Base-by-base conservation (phyloP, 2,888 invertebrate genomes). In the Lissocephala sabroskyi region DNA sequence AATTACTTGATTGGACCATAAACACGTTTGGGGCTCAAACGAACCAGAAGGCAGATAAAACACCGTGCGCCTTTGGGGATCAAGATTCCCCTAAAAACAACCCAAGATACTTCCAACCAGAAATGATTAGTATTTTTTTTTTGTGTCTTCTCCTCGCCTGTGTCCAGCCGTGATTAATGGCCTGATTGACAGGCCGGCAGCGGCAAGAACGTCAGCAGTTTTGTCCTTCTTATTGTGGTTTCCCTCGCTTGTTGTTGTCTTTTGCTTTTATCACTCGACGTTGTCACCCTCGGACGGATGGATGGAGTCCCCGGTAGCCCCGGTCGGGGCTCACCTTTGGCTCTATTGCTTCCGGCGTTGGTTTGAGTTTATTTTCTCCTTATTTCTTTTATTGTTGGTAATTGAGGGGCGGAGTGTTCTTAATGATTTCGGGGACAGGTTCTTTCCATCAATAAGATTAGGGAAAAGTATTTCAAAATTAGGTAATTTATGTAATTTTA, bases 21-120 rank as follows among this genome's bases (percentile, higher is more conserved):
- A 62, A 75, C 75, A 70, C 63, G 66, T 75, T 74, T 66, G 53
- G 11, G 50, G 55, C 75, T 52, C 63, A 70, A 66, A 57, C 71
- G 71, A 67, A 70, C 52, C 75, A 75, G 66, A 67, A 70, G 57
- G 41, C 47, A 49, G 67, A 56, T 48, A 57, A 35, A 35, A 16
- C 35, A 35, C 23, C 23, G 3, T 23, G 23, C 7, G 23, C 23
- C 3, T n/a, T n/a, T 7, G 23, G 23, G 23, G 23, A 23, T 23
- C 23, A 23, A 23, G 23, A 23, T 23, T 5, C 23, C 23, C 3
- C 4, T 5, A 23, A 23, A 23, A 23, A 7, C n/a, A n/a, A n/a
- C n/a, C n/a, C n/a, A n/a, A n/a, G n/a, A n/a, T n/a, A n/a, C n/a
- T n/a, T n/a, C n/a, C n/a, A n/a, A n/a, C n/a, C n/a, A n/a, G 19